Base-by-base conservation (phyloP, 2,888 invertebrate genomes). In the Spisula subtruncata region DNA sequence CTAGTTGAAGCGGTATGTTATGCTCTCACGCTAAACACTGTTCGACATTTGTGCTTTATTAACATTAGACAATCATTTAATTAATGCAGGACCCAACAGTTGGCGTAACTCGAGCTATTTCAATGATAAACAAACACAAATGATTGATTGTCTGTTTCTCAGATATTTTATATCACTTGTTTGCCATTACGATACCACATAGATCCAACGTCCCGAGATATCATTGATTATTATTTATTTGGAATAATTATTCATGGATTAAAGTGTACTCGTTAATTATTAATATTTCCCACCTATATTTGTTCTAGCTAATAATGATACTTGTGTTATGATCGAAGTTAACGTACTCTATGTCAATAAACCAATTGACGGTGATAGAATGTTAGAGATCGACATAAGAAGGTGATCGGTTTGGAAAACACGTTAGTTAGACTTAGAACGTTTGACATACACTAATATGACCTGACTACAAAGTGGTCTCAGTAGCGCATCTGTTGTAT, bases 61-160 rank as follows among this genome's bases (percentile, higher is more conserved):
- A n/a, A n/a, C n/a, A n/a, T n/a, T n/a, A n/a, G n/a, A n/a, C n/a
- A n/a, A n/a, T n/a, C n/a, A n/a, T n/a, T n/a, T n/a, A n/a, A n/a
- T n/a, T n/a, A n/a, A n/a, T n/a, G n/a, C n/a, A n/a, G n/a, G n/a
- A n/a, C n/a, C n/a, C n/a, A n/a, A n/a, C n/a, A n/a, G n/a, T n/a
- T n/a, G n/a, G n/a, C n/a, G n/a, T n/a, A n/a, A n/a, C n/a, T n/a
- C n/a, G n/a, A n/a, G n/a, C n/a, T 32, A 29, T 75, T 75, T 32
- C 32, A 32, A 75, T 35, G 32, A 35, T 75, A 32, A 75, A 25
- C 75, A 75, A 75, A 75, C 32, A 75, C 16, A 6, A 25, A 35
- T 32, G 75, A 75, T 75, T 32, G 75, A 75, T 71, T 71, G 8
- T 32, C 71, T 25, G 32, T 75, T 75, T 75, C 75, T 75, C 75